Evolutionary conservation across 2,797 vertebrate genomes (phyloP).

Genomic region (Leptatherina wallacei): DNA sequence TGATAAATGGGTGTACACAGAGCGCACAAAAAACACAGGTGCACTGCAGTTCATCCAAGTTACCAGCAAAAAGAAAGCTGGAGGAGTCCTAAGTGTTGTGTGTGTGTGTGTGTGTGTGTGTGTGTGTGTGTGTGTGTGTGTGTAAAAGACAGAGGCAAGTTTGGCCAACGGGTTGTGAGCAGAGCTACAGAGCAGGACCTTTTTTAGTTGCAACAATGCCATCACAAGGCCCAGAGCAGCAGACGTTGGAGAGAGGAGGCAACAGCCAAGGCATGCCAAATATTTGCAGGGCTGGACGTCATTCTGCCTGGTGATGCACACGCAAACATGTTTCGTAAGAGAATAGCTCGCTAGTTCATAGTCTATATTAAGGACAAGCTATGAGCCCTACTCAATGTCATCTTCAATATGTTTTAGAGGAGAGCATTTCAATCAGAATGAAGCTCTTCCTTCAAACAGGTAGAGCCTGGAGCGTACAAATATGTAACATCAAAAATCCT

Average conservation of each 20-base stretch:
- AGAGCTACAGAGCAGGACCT: conserved; percentile 50
- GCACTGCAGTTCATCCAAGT: conserved; percentile 36
- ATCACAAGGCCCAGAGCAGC: conserved; percentile 64
- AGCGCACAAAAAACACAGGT: conserved; percentile 33
- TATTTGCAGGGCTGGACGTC: conserved; percentile 69
- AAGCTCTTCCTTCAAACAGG: background rate
- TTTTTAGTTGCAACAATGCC: conserved; percentile 77
- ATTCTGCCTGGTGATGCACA: conserved; percentile 63
- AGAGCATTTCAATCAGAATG: background rate
- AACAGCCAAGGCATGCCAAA: conserved; percentile 71
- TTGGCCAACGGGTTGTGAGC: conserved; percentile 44
- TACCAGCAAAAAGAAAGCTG: conserved; percentile 38
- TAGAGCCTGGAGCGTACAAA: background rate
- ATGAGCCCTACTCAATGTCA: conserved; percentile 45
- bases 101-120: conserved; percentile 19
- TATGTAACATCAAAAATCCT: background rate
- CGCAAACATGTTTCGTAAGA: conserved; percentile 55
- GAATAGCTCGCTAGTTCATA: conserved; percentile 62
- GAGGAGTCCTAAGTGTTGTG: conserved; percentile 21
- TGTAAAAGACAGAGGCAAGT: conserved; percentile 25
- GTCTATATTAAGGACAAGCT: conserved; percentile 61
- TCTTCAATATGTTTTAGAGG: conserved; percentile 24
- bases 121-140: conserved; percentile 22
- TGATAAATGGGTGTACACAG: conserved; percentile 29
- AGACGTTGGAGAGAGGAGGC: conserved; percentile 54